Conservation (phyloP, 1,140 invertebrate species). For the Calosoma granatense region DNA sequence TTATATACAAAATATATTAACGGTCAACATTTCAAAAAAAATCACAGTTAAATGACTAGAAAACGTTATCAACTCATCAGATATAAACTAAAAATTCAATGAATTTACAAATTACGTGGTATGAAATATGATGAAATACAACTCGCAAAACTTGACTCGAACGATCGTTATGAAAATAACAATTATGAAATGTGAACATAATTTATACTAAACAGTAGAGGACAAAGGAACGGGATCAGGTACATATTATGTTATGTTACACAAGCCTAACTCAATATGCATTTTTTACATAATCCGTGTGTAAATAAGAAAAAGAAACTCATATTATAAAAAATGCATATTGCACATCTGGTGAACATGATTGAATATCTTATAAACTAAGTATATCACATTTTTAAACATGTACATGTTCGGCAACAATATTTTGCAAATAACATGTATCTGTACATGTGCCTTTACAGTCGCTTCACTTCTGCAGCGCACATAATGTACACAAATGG, state of each 20-base stretch:
- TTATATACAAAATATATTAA: no score
- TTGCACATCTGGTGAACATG: constrained; percentile 2
- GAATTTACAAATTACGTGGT: no score
- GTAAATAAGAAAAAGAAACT: background rate
- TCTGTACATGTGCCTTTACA: background rate
- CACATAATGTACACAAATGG: no score
- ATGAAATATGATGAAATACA: no score
- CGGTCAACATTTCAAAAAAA: no score
- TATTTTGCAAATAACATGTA: background rate
- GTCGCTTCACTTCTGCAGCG: no score
- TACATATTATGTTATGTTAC: background rate
- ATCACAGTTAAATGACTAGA: no score
- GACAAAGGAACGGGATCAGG: background rate
- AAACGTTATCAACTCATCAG: no score
- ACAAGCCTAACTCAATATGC: constrained; percentile 5
- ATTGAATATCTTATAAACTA: background rate
- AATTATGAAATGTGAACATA: no score
- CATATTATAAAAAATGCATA: constrained; percentile 1
- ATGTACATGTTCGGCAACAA: background rate
- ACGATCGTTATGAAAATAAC: no score
- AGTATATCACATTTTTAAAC: background rate
- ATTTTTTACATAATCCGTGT: background rate
- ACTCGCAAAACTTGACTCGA: no score
- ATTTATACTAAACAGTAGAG: background rate
- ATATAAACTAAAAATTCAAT: no score